Base-by-base conservation (phyloP, 1,140 invertebrate genomes). In the Muscidifurax raptorellus region DNA sequence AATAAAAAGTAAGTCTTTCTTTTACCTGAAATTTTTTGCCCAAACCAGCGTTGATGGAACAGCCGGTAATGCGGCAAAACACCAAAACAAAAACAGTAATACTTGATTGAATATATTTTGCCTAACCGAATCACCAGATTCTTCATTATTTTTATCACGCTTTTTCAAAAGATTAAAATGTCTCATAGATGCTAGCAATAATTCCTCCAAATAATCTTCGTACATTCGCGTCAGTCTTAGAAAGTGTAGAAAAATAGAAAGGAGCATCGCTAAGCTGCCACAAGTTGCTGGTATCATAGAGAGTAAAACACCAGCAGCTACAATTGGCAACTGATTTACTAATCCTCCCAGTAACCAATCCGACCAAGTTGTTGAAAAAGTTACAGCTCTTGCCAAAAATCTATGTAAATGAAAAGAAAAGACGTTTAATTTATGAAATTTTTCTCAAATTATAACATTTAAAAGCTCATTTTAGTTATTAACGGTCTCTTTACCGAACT, bases 181-280 rank as follows among this genome's bases (percentile, higher is more conserved):
- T 52, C 88, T 88, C 15, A 93, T 87, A 1, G 90, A 88, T 6
- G 89, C 86, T 74, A 92, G 86, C 22, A 93, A 88, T 22, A 95
- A 94, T 89, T 96, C 94, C 91, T 96, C 96, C 22, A 96, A 89
- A 88, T 95, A 96, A 89, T 96, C 95, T 90, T 96, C 96, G 64
- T 96, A 96, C 91, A 96, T 95, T 92, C 95, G 95, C 4, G 95
- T 95, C 6, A 96, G 87, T 94, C 95, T 91, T 59, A 94, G 91
- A 83, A 90, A 90, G 77, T 89, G 89, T 1, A 92, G 81, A 89
- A 90, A 93, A 67, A 94, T 89, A 40, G 91, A 91, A 36, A 93
- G 88, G 47, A 94, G 67, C 91, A 94, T 91, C 13, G 90, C 93
- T 52, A 94, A 88, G 59, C 93, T 94, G 32, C 93, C 95, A 88